Evolutionary conservation across 1,140 invertebrate species (phyloP), one percentile per base, ranked within the genome.

Genomic region (Mactra quadrangularis): DNA sequence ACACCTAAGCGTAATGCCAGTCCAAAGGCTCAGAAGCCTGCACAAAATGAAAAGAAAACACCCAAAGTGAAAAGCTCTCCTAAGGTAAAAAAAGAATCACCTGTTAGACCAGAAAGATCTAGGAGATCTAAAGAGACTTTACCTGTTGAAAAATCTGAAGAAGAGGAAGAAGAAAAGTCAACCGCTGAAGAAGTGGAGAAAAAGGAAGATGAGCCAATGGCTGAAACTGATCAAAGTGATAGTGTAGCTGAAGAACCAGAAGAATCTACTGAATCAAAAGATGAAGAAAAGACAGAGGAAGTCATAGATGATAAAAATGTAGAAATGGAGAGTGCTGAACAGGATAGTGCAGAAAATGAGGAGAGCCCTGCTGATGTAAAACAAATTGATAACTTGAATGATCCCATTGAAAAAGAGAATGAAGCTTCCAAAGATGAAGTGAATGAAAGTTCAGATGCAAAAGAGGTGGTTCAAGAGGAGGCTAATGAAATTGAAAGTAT

Each of bases 381-480:
- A 62, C 52, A 62, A 35, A 64, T 55, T 35, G 70, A 83, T 31
- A 64, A 85, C 35, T 62, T 31, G 17, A 50, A 81, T 27, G 35
- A 84, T 15, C 17, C 29, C 9, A 64, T 38, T 29, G 62, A 59
- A 35, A 11, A 66, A 6, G 27, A 27, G 22, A 35, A 50, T 6
- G 41, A 35, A n/a, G 35, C 17, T 1, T 1, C 62, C 22, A 19
- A 53, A 59, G 64, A n/a, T n/a, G n/a, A 74, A 29, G 27, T 25
- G 38, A 52, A 81, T 53, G 17, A 77, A 35, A 19, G n/a, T 50
- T 17, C 25, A n/a, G 64, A 52, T 60, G 57, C 27, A 47, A 35
- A 45, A 57, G 68, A 68, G 35, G 19, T 31, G 22, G 76, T 70
- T 25, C 33, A n/a, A 15, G 74, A 62, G 38, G 52, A 71, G 7